These are phyloP conservation scores for Scolopax mira DNA, from an alignment of 2,113 vertebrate species.

Conservation along the genomic window DNA sequence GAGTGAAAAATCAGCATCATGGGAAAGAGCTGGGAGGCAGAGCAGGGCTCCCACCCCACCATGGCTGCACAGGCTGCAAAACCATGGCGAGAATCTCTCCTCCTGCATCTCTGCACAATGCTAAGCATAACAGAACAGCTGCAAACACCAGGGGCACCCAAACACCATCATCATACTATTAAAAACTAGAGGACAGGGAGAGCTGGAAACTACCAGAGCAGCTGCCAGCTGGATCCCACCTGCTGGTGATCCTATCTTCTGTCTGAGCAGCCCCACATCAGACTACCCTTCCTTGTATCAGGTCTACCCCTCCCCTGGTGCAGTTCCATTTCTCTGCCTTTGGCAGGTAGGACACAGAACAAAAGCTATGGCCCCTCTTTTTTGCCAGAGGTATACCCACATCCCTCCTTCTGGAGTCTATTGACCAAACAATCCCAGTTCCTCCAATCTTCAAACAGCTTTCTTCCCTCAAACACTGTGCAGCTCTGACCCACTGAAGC, in stretches of 20 bases:
- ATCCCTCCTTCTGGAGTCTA: not conserved
- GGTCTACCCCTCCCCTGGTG: not conserved
- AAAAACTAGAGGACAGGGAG: not conserved
- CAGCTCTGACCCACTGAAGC: not conserved
- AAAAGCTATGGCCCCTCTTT: not conserved
- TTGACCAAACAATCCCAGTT: not conserved
- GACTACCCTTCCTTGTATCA: not conserved
- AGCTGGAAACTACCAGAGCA: not conserved
- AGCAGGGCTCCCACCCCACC: not conserved
- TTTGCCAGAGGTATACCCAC: not conserved
- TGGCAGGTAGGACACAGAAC: not conserved
- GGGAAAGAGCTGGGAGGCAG: not conserved
- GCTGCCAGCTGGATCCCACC: not conserved
- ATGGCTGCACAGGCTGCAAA: not conserved
- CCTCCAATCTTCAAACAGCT: not conserved
- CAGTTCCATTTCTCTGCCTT: not conserved
- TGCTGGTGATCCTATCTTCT: not conserved
- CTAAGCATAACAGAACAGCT: not conserved
- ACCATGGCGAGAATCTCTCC: not conserved
- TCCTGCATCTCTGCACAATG: accelerated
- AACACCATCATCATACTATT: not conserved
- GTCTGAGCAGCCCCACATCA: not conserved
- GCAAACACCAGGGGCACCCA: not conserved
- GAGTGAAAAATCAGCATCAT: not conserved
- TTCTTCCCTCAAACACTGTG: not conserved